Percentiles rank a stretch among this genome's conserved stretches.
Conservation (phyloP, 1,140 invertebrate species). For the Heterodera schachtii region DNA sequence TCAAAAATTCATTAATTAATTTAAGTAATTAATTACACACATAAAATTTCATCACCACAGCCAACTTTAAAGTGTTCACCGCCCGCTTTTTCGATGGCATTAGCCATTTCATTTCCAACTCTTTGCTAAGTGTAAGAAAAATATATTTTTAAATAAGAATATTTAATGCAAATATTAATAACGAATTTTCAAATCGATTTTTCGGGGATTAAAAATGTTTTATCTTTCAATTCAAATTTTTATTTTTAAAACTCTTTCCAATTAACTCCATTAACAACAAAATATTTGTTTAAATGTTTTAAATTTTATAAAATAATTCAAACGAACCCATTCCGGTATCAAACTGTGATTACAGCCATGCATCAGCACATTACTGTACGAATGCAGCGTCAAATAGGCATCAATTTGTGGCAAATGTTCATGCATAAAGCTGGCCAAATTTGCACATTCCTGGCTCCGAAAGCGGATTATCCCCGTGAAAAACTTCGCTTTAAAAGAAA, state of each 20-base stretch:
- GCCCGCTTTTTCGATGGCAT: background rate
- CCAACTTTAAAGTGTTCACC: background rate
- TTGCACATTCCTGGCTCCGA: slow-evolving; percentile 51
- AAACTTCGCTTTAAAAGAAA: slow-evolving; percentile 47
- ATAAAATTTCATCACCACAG: background rate
- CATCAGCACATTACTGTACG: slow-evolving; percentile 66
- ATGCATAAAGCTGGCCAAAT: slow-evolving; percentile 40
- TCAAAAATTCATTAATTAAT: too few relatives aligned
- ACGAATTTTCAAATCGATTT: background rate
- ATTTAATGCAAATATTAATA: slow-evolving; percentile 21
- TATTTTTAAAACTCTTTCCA: too few relatives aligned
- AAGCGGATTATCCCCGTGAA: slow-evolving; percentile 41
- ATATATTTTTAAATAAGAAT: background rate
- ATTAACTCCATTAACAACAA: too few relatives aligned
- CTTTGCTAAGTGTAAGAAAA: background rate
- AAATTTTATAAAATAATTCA: too few relatives aligned
- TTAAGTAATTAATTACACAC: background rate
- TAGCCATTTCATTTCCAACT: background rate
- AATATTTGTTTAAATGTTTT: too few relatives aligned
- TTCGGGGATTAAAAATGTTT: slow-evolving; percentile 14
- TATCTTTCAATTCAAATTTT: background rate
- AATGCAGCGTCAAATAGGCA: slow-evolving; percentile 59
- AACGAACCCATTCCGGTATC: background rate
- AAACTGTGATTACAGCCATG: slow-evolving; percentile 35
- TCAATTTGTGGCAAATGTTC: slow-evolving; percentile 41